Evolutionary conservation across 2,113 vertebrate genomes (phyloP).

Genomic region (Phalacrocorax aristotelis): DNA sequence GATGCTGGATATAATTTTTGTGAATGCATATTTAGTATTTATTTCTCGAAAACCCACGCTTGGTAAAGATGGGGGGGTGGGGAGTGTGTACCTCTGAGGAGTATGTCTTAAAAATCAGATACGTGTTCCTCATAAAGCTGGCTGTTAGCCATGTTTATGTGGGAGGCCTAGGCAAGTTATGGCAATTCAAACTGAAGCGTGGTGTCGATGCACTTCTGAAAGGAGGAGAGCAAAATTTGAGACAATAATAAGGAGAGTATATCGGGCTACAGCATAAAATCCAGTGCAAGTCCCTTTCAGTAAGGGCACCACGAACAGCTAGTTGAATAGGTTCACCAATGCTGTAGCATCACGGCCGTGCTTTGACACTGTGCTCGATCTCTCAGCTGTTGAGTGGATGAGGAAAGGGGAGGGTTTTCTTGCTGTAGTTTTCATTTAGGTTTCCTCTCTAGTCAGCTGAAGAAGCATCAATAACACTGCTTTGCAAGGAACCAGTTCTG

Average conservation of each 20-base stretch:
- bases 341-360: fast-evolving
- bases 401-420: background rate
- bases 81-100: fast-evolving
- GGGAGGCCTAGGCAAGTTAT: background rate
- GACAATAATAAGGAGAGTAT: background rate
- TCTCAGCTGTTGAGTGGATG: background rate
- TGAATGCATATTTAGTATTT: background rate
- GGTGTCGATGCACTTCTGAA: background rate
- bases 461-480: fast-evolving
- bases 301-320: background rate
- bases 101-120: background rate
- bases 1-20: background rate
- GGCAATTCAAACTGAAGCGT: background rate
- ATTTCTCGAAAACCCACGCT: background rate
- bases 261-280: background rate
- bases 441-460: background rate
- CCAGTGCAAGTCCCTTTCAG: background rate
- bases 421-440: background rate
- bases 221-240: background rate
- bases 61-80: background rate
- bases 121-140: background rate
- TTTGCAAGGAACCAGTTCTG: background rate
- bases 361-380: background rate
- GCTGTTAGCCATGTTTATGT: background rate
- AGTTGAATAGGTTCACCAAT: background rate